phyloP scores from a whole-genome alignment of 2,113 vertebrate species.

The Centropus unirufus region DNA sequence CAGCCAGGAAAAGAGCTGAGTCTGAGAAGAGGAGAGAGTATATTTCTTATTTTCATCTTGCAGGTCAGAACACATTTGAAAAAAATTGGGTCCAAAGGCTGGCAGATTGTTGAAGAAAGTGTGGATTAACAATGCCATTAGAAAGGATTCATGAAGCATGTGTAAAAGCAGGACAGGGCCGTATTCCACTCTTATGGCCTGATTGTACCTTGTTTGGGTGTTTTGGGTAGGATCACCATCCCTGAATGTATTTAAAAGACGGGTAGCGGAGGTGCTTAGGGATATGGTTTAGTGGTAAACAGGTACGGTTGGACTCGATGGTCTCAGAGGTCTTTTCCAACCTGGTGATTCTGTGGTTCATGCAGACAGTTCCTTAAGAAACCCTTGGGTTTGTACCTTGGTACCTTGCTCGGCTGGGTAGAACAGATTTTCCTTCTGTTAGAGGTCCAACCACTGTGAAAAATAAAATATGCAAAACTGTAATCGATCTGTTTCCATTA shows the following conservation, averaged over 20 bases:
- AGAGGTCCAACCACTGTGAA: not conserved
- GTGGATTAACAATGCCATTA: rapidly evolving
- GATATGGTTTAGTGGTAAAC: too few species aligned
- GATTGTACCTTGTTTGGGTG: not conserved
- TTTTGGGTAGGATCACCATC: not conserved
- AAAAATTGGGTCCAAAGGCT: not conserved
- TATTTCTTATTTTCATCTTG: not conserved
- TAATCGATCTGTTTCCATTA: not conserved
- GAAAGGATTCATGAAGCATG: not conserved
- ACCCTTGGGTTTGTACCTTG: not conserved
- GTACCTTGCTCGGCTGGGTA: not conserved
- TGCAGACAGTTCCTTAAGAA: not conserved
- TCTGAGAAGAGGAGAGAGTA: not conserved
- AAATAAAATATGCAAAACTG: not conserved
- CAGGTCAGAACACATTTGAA: not conserved
- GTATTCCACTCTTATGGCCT: not conserved
- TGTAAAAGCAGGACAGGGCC: not conserved
- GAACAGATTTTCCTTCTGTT: not conserved
- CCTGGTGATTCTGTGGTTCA: not conserved
- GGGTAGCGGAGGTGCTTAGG: too few species aligned
- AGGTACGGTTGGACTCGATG: too few species aligned
- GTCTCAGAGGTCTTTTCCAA: too few species aligned
- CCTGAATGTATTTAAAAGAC: too few species aligned
- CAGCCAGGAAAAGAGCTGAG: not conserved
- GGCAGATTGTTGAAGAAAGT: not conserved